These are phyloP conservation scores for Apamea epomidion DNA, from an alignment of 2,888 invertebrate species.

Conservation along the genomic window DNA sequence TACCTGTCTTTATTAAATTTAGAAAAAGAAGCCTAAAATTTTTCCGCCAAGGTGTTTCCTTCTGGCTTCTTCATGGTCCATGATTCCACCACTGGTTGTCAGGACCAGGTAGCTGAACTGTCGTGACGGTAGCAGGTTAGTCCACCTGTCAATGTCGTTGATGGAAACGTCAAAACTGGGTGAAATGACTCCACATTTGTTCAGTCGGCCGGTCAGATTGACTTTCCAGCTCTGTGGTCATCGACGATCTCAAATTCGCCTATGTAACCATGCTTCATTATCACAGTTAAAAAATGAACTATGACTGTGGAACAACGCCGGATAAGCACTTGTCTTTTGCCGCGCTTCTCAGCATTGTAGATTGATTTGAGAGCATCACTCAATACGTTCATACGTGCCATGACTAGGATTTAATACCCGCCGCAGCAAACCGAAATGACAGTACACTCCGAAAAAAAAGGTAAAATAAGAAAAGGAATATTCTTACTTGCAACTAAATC, in stretches of 20 bases:
- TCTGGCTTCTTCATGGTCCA: constrained; percentile 99
- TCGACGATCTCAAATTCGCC: constrained; percentile 99
- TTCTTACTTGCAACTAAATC: background rate
- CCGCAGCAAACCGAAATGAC: constrained; percentile 87
- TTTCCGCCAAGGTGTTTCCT: constrained; percentile 99
- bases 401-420: constrained; percentile 92
- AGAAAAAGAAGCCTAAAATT: constrained; percentile 99
- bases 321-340: constrained; percentile 99
- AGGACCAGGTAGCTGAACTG: constrained; percentile 99
- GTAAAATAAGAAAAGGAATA: too few relatives aligned
- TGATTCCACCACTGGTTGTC: constrained; percentile 99
- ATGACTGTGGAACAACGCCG: constrained; percentile 99
- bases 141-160: constrained; percentile 99
- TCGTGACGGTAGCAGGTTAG: constrained; percentile 98
- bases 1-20: constrained; percentile 84
- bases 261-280: constrained; percentile 99
- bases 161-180: constrained; percentile 99
- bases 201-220: constrained; percentile 99
- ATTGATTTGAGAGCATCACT: constrained; percentile 99
- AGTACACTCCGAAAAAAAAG: constrained; percentile 85
- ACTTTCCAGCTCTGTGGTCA: constrained; percentile 99
- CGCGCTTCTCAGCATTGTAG: constrained; percentile 99
- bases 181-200: constrained; percentile 99
- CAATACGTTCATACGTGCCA: constrained; percentile 99
- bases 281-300: constrained; percentile 99